Percentiles rank a stretch among this genome's conserved stretches.
Evolutionary conservation across 2,888 invertebrate species (phyloP).

Genomic region (Ferrisia virgata): DNA sequence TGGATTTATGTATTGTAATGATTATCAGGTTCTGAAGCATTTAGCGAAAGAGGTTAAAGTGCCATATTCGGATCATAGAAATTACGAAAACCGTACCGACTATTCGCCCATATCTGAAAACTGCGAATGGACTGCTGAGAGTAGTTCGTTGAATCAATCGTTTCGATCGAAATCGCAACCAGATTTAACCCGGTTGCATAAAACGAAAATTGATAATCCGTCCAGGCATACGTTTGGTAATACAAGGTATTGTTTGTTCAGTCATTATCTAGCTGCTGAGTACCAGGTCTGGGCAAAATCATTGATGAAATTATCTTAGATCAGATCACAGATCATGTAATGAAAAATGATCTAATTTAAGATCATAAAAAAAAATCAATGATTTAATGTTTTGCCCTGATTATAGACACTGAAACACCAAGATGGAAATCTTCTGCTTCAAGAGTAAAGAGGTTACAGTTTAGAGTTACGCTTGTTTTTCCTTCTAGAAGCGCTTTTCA

Average conservation of each 20-base stretch:
- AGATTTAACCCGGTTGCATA: constrained; percentile 58
- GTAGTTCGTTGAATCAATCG: constrained; percentile 52
- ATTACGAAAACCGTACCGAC: constrained; percentile 39
- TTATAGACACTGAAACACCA: too few species aligned
- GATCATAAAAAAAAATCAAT: too few species aligned
- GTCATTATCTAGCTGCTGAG: neutral
- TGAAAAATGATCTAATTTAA: too few species aligned
- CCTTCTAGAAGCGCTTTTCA: too few species aligned
- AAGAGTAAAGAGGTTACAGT: too few species aligned
- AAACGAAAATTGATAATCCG: constrained; percentile 26
- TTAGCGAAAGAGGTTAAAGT: constrained; percentile 71
- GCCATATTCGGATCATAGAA: constrained; percentile 43
- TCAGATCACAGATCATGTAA: too few species aligned
- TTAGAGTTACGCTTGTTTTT: too few species aligned
- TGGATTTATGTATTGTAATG: neutral
- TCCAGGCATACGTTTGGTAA: constrained; percentile 47
- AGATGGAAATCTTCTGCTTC: too few species aligned
- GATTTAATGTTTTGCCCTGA: too few species aligned
- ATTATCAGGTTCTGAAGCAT: constrained; percentile 66
- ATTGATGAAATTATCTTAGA: too few species aligned
- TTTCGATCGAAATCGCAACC: constrained; percentile 65
- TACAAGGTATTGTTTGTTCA: constrained; percentile 35
- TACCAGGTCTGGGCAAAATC: too few species aligned
- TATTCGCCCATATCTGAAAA: constrained; percentile 22
- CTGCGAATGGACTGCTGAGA: constrained; percentile 43